Evolutionary conservation across 1,140 invertebrate species (phyloP).

Genomic region (Drosophila murphyi): DNA sequence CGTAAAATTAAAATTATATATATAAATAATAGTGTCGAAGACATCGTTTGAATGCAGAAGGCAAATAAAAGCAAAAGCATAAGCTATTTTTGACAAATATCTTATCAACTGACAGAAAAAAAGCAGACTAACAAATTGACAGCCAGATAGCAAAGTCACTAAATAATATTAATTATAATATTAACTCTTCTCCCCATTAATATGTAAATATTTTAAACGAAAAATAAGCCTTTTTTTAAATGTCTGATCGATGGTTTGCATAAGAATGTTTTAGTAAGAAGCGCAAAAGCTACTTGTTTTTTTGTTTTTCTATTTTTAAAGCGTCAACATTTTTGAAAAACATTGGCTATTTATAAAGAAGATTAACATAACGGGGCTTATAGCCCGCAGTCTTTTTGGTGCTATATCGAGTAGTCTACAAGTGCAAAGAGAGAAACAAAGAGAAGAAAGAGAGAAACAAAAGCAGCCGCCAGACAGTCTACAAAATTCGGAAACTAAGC

Average conservation of each 20-base stretch:
- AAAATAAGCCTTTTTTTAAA: conserved; percentile 18
- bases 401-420: neutral
- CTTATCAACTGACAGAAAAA: conserved; percentile 23
- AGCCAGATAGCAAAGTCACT: conserved; percentile 8
- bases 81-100: conserved; percentile 15
- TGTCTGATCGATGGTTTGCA: conserved; percentile 23
- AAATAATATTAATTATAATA: neutral
- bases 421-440: conserved; percentile 1
- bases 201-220: conserved; percentile 34
- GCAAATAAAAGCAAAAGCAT: conserved; percentile 23
- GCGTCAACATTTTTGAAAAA: conserved; percentile 3
- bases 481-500: conserved; percentile 30
- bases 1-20: conserved; percentile 17
- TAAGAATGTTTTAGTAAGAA: neutral
- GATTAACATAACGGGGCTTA: conserved; percentile 34
- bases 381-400: neutral
- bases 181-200: conserved; percentile 16
- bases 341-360: conserved; percentile 47
- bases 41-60: conserved; percentile 31
- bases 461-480: conserved; percentile 63
- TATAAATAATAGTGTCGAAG: conserved; percentile 31
- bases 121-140: conserved; percentile 2
- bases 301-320: neutral
- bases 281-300: neutral
- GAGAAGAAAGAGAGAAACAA: conserved; percentile 11